Evolutionary conservation across 1,140 invertebrate species (phyloP).

Genomic region (Drosophila hydei): DNA sequence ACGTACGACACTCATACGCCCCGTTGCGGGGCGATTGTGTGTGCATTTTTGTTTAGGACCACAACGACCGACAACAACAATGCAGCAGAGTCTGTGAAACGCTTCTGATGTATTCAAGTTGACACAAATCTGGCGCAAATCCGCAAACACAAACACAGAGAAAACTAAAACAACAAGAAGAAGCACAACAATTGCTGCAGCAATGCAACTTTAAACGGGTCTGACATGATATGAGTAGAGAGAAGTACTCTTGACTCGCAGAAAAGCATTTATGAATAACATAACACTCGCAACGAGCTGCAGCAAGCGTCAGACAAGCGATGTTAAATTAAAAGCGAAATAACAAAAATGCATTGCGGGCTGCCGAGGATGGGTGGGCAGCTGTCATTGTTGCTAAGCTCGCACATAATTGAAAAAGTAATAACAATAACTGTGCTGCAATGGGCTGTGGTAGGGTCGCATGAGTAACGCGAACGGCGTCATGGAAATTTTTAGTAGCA

Average conservation of each 20-base stretch:
- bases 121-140: constrained; percentile 82
- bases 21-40: constrained; percentile 73
- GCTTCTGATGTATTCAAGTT: constrained; percentile 82
- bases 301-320: constrained; percentile 56
- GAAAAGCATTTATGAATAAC: constrained; percentile 77
- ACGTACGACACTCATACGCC: constrained; percentile 62
- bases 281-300: constrained; percentile 54
- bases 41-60: constrained; percentile 66
- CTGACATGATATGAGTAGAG: constrained; percentile 61
- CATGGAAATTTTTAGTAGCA: background rate
- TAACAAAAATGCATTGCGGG: constrained; percentile 38
- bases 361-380: background rate
- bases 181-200: constrained; percentile 25
- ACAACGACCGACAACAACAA: constrained; percentile 56
- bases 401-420: constrained; percentile 69
- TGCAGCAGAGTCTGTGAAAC: constrained; percentile 77
- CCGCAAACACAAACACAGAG: constrained; percentile 61
- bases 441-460: constrained; percentile 11
- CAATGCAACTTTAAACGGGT: constrained; percentile 67
- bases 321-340: constrained; percentile 75
- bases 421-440: constrained; percentile 53
- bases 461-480: constrained; percentile 49
- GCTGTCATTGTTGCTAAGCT: constrained; percentile 46
- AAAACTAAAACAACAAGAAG: constrained; percentile 15
- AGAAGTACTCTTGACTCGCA: constrained; percentile 35